Percentiles rank a stretch among this genome's conserved stretches.
These are phyloP conservation scores for Trichopoda pennipes DNA, from an alignment of 2,888 invertebrate genomes.

Conservation along the genomic window DNA sequence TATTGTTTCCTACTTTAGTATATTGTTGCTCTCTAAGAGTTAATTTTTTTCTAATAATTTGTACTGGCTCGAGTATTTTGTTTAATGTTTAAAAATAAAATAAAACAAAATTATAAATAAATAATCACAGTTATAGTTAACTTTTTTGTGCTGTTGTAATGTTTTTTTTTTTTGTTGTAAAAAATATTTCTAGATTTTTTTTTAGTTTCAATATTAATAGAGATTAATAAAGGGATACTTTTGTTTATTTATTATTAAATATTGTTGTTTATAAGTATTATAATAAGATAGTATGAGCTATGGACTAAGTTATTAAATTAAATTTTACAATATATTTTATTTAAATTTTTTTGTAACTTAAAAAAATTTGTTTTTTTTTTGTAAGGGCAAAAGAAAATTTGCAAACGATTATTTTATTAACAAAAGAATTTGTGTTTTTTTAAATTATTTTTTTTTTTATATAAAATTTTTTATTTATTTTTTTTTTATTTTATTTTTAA, in stretches of 20 bases:
- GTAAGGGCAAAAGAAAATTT: conserved; percentile 1
- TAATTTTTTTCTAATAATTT: conserved; percentile 46
- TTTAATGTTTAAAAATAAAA: conserved; percentile 24
- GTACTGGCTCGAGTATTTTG: conserved; percentile 51
- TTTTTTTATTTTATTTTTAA: too few relatives aligned
- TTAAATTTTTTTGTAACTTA: background rate
- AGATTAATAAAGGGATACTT: conserved; percentile 53
- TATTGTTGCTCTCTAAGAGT: conserved; percentile 38
- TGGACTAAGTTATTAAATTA: conserved; percentile 25
- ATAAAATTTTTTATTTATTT: too few relatives aligned
- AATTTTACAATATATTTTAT: conserved; percentile 13
- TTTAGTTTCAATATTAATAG: conserved; percentile 62
- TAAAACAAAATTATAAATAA: conserved; percentile 63
- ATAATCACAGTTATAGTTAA: conserved; percentile 66
- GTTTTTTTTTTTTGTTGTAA: conserved; percentile 55
- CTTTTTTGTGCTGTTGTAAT: conserved; percentile 43
- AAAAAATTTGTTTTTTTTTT: background rate
- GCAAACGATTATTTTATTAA: background rate
- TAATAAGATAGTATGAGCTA: conserved; percentile 33
- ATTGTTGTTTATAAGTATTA: conserved; percentile 38
- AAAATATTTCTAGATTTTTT: conserved; percentile 48
- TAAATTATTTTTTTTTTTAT: too few relatives aligned
- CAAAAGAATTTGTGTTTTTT: background rate
- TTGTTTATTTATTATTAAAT: conserved; percentile 66
- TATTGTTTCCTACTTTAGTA: conserved; percentile 29